These are phyloP conservation scores for Hassar affinis DNA, from an alignment of 2,113 vertebrate genomes.

Conservation along the genomic window DNA sequence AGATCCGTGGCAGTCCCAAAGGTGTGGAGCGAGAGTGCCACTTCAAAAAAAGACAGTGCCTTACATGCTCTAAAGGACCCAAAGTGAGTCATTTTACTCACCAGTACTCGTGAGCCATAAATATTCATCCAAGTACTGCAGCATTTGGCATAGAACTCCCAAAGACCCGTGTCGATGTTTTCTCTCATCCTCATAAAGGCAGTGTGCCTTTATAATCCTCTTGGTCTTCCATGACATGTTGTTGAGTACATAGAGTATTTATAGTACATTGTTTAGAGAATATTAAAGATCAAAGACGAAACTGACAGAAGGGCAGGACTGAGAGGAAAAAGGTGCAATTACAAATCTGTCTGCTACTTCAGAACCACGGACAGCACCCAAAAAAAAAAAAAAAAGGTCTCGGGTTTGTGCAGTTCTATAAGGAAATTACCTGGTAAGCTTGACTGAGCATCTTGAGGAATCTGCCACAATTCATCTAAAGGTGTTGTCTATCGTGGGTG, in stretches of 20 bases:
- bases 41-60: slow-evolving; percentile 37
- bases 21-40: slow-evolving; percentile 42
- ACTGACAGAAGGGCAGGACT: no score
- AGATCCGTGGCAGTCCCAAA: slow-evolving; percentile 39
- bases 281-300: no score
- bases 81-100: not conserved
- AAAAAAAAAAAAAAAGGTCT: not conserved
- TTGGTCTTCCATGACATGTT: no score
- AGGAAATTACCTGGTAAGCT: not conserved
- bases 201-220: no score
- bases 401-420: not conserved
- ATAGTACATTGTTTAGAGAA: no score
- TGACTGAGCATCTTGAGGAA: not conserved
- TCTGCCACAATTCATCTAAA: not conserved
- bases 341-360: no score
- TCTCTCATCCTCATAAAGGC: no score
- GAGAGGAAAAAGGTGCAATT: no score
- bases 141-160: not conserved
- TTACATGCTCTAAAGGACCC: slow-evolving; percentile 29
- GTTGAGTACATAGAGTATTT: no score
- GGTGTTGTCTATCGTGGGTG: no score
- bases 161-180: not conserved
- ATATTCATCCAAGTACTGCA: slow-evolving; percentile 15
- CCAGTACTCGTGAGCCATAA: slow-evolving; percentile 28
- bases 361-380: no score